Base-by-base conservation (phyloP, 2,113 vertebrate genomes). In the Malaclemys terrapin region DNA sequence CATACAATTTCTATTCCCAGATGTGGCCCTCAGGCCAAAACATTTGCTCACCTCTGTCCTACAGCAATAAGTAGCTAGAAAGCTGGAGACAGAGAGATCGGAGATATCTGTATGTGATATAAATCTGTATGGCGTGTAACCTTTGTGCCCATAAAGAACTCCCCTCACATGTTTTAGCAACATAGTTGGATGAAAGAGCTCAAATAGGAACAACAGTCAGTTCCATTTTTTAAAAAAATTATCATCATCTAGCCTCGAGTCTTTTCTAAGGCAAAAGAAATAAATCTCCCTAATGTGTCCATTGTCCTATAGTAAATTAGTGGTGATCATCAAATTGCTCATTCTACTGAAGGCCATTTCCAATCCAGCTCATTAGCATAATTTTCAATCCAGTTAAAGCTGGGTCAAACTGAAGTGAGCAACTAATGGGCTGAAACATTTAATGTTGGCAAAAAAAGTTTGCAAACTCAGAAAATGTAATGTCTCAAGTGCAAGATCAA, bases 371-470 rank as follows among this genome's bases (percentile, higher is more conserved):
- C 96, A 96, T 97, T 97, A 97, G 89, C 91, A 87, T 89, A 97
- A 96, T 94, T 94, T 91, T 96, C 96, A 93, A 78, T 96, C 47
- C 89, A 95, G 88, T 92, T 96, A 96, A 94, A 95, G 93, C 87
- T 86, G 87, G 83, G 69, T 96, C 95, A 97, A 84, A 90, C 81
- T 95, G 86, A 97, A 95, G 85, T 86, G 89, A 95, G 85, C 88
- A 97, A 93, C 92, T 97, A 98, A 97, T 95, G 94, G 93, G 90
- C 93, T 95, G 95, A 95, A 96, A 95, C 93, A 79, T 57, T 93
- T 84, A 45, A 38, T 85, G 90, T 96, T 89, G 4, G 29, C 22
- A 53, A 56, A 76, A 83, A 54, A 94, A 90, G n/a, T 92, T 96
- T 81, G 54, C 85, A 62, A 94, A 87, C 56, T 85, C 50, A 85